Conservation (phyloP, 2,888 invertebrate species). For the Thera britannica region DNA sequence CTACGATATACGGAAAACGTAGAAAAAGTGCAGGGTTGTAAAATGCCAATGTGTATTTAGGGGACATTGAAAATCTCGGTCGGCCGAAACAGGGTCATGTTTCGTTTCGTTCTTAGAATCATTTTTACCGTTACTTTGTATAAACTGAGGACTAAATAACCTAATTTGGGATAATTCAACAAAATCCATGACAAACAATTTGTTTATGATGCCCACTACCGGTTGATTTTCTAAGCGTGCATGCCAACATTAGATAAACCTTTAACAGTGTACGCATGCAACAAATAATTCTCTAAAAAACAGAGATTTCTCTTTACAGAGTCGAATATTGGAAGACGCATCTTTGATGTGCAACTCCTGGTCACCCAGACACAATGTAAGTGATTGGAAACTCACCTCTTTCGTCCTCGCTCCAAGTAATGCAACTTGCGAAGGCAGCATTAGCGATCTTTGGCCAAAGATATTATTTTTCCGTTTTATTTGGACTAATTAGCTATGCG, state of each 20-base stretch:
- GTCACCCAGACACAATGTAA: conserved; percentile 95
- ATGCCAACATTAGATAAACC: conserved; percentile 1
- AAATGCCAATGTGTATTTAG: too few relatives aligned
- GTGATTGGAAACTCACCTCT: conserved; percentile 64
- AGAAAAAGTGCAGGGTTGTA: too few relatives aligned
- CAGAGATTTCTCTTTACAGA: conserved; percentile 87
- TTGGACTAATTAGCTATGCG: conserved; percentile 22
- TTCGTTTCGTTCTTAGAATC: too few relatives aligned
- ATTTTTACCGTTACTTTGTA: too few relatives aligned
- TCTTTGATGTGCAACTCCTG: conserved; percentile 96
- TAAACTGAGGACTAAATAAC: too few relatives aligned
- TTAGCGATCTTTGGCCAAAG: conserved; percentile 79
- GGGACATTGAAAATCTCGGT: too few relatives aligned
- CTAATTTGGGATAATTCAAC: too few relatives aligned
- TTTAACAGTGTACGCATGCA: conserved; percentile 14
- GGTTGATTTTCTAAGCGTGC: not conserved
- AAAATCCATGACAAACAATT: too few relatives aligned
- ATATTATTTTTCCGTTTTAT: conserved; percentile 39
- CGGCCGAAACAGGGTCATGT: too few relatives aligned
- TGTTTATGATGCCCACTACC: not conserved
- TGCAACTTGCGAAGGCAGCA: conserved; percentile 57
- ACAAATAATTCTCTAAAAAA: conserved; percentile 49
- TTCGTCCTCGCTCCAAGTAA: not conserved
- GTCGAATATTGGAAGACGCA: conserved; percentile 95
- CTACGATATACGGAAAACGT: too few relatives aligned